Conservation (phyloP, 2,797 vertebrate species). For the Halcyon leucocephala region DNA sequence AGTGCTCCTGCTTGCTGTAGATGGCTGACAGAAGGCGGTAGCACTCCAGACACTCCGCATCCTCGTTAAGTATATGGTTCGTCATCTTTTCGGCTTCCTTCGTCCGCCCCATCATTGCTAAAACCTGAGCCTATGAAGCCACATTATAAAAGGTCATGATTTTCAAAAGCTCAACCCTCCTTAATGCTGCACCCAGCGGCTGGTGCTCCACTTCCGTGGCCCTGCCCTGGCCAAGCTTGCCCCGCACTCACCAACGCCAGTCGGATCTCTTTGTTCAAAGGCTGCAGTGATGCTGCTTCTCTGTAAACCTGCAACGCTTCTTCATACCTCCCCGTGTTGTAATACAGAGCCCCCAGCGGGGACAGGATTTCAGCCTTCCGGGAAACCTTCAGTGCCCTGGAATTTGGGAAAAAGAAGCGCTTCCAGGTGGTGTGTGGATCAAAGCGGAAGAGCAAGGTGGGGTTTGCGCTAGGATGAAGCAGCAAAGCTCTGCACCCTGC, state of each 20-base stretch:
- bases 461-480: background rate
- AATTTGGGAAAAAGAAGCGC: background rate
- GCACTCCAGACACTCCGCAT: conserved; percentile 89
- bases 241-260: conserved; percentile 88
- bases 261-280: conserved; percentile 86
- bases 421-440: background rate
- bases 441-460: rapidly evolving
- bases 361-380: conserved; percentile 89
- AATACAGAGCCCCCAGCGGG: conserved; percentile 93
- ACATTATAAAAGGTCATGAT: background rate
- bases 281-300: conserved; percentile 87
- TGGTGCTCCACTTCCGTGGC: rapidly evolving
- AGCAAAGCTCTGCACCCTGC: background rate
- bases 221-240: rapidly evolving
- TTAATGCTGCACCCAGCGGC: background rate
- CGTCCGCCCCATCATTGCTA: conserved; percentile 86
- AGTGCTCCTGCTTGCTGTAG: conserved; percentile 91
- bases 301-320: conserved; percentile 91
- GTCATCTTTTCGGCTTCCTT: conserved; percentile 90
- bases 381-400: conserved; percentile 89
- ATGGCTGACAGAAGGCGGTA: conserved; percentile 95
- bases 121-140: conserved; percentile 88
- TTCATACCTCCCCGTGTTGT: conserved; percentile 93
- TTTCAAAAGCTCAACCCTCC: background rate
- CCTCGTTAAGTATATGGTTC: conserved; percentile 83